Base-by-base conservation (phyloP, 2,888 invertebrate genomes). In the Mythimna impura region DNA sequence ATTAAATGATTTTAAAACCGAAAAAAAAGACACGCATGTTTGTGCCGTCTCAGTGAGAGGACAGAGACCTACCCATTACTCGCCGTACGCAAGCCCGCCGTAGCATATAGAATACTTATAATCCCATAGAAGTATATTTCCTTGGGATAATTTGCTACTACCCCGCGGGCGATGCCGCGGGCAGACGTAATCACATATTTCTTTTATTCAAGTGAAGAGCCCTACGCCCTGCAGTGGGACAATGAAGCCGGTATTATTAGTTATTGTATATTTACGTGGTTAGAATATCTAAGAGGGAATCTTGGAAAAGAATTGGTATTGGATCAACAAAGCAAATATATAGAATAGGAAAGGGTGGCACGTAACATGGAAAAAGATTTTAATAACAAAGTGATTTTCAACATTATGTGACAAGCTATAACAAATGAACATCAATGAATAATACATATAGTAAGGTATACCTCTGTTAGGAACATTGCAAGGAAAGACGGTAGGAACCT, bases 211-310 rank as follows among this genome's bases (percentile, higher is more conserved):
- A 50, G 25, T 57, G 40, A 73, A 50, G 17, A 30, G 14, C 30
- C 30, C 7, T 57, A 22, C 22, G 50, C 14, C 10, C 65, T 34
- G 30, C 22, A 62, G 8, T 25, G 34, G 20, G 0, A 20, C 10
- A 58, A 58, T n/a, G 25, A 40, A 40, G 25, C n/a, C 5, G 20
- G 14, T 22, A 73, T 66, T 50, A 73, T 65, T 73, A 50, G 65
- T 30, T 57, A 57, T 40, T 14, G 43, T 30, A 43, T 7, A 25
- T 14, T 50, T 50, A 50, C 55, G 55, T 73, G 65, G 14, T 36
- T 30, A 30, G 47, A 57, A 55, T 73, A 36, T 22, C 17, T 6
- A 12, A 62, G 14, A 17, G 3, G 10, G 17, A 50, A 22, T 50
- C 20, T 10, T 40, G 5, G 1, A 6, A 47, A 9, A 36, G 14